phyloP scores from a whole-genome alignment of 2,888 invertebrate species.

The Rhamphomyia laevipes region DNA sequence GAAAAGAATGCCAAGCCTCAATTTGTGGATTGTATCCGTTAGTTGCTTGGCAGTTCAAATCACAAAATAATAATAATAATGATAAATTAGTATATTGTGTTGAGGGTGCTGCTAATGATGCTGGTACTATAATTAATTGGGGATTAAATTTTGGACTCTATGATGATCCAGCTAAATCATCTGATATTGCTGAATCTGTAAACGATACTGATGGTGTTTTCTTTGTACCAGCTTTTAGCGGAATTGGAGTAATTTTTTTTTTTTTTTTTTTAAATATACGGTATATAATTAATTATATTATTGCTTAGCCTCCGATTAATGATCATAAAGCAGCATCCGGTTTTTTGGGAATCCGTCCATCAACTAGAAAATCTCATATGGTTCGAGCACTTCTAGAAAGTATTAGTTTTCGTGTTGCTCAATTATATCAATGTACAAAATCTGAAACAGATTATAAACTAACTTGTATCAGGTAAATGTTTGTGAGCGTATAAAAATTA shows the following conservation, averaged over 20 bases:
- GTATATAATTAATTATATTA: neutral
- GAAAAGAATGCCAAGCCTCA: constrained; percentile 62
- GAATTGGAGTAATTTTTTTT: constrained; percentile 55
- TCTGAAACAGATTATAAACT: constrained; percentile 53
- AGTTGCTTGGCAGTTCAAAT: constrained; percentile 61
- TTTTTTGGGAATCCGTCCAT: constrained; percentile 55
- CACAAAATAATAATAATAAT: constrained; percentile 5
- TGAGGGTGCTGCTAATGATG: constrained; percentile 81
- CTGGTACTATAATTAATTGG: constrained; percentile 82
- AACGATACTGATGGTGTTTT: constrained; percentile 63
- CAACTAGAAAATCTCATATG: constrained; percentile 64
- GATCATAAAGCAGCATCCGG: constrained; percentile 74
- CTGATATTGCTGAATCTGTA: constrained; percentile 55
- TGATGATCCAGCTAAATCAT: constrained; percentile 50
- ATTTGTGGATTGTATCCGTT: constrained; percentile 80
- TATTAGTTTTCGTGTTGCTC: constrained; percentile 67
- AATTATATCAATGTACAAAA: constrained; percentile 62
- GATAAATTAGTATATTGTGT: constrained; percentile 54
- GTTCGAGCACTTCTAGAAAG: constrained; percentile 77
- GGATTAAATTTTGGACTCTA: constrained; percentile 57
- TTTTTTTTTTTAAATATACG: no score
- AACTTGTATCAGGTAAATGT: constrained; percentile 45
- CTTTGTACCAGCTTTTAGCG: constrained; percentile 84
- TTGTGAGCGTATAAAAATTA: neutral
- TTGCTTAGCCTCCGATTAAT: constrained; percentile 70